Conservation (phyloP, 2,888 invertebrate species). For the Phaonia tiefii region DNA sequence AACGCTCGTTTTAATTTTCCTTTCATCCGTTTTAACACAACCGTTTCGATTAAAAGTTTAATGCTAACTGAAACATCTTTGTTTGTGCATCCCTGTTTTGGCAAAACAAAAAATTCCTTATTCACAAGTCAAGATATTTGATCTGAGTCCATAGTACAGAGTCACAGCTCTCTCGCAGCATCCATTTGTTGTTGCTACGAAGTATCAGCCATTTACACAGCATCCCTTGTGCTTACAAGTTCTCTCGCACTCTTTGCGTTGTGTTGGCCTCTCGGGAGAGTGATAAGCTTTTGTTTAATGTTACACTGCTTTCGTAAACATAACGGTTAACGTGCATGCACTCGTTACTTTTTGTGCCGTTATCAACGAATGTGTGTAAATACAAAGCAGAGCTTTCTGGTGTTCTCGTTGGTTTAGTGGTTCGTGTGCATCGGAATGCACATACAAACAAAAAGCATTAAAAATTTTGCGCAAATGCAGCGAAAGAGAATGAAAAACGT, state of each 20-base stretch:
- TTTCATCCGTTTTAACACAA: slow-evolving; percentile 70
- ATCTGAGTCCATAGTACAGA: slow-evolving; percentile 12
- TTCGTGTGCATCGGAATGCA: no score
- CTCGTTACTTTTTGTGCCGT: neutral
- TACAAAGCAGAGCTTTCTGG: no score
- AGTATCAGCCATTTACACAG: slow-evolving; percentile 1
- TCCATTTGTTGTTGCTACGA: neutral
- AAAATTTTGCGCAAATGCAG: no score
- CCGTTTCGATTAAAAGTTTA: slow-evolving; percentile 78
- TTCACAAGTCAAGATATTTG: neutral
- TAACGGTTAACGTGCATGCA: slow-evolving; percentile 7
- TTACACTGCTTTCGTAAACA: slow-evolving; percentile 31
- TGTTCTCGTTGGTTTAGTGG: no score
- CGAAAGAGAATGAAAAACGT: no score
- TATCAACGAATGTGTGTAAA: neutral
- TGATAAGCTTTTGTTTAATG: slow-evolving; percentile 4
- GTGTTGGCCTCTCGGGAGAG: neutral
- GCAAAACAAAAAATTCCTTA: neutral
- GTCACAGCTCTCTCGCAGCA: neutral
- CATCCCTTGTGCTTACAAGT: neutral
- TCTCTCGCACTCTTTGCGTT: neutral
- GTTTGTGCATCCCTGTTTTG: slow-evolving; percentile 60
- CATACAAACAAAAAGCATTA: no score
- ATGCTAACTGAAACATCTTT: slow-evolving; percentile 75
- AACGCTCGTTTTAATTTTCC: neutral